A percentile compares a stretch with the other conserved stretches of the same genome.
Evolutionary conservation across 1,140 invertebrate genomes (phyloP).

Genomic region (Scaptodrosophila lebanonensis): DNA sequence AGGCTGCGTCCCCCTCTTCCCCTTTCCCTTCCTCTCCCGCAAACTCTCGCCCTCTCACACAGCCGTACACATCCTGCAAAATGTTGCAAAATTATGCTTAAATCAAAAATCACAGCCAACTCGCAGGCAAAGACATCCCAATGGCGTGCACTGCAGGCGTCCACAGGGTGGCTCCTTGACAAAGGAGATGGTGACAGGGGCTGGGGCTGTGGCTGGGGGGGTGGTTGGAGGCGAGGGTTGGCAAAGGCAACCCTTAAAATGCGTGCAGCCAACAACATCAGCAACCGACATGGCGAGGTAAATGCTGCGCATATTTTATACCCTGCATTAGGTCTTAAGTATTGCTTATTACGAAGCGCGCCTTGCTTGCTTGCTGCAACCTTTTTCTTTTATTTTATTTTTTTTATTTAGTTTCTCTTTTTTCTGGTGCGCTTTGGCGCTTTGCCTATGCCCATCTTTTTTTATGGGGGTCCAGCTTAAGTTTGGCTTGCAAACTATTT

Average conservation of each 20-base stretch:
- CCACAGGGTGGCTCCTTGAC: slow-evolving; percentile 9
- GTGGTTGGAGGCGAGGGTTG: slow-evolving; percentile 18
- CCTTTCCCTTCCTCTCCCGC: too few species aligned
- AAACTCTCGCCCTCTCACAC: too few species aligned
- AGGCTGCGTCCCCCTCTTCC: slow-evolving; percentile 7
- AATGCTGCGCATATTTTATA: slow-evolving; percentile 70
- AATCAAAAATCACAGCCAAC: slow-evolving; percentile 70
- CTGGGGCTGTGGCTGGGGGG: slow-evolving; percentile 1
- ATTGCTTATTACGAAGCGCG: slow-evolving; percentile 61
- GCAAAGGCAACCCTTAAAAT: slow-evolving; percentile 50
- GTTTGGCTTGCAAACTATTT: too few species aligned
- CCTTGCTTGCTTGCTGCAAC: too few species aligned
- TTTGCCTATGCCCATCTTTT: too few species aligned
- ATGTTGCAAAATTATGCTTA: slow-evolving; percentile 69
- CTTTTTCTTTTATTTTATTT: slow-evolving; percentile 37
- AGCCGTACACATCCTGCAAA: not conserved
- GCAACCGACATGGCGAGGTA: slow-evolving; percentile 19
- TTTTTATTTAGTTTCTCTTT: slow-evolving; percentile 11
- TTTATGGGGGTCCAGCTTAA: too few species aligned
- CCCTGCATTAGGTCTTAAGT: slow-evolving; percentile 72
- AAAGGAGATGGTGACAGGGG: not conserved
- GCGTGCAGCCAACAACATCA: not conserved
- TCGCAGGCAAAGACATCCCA: slow-evolving; percentile 20
- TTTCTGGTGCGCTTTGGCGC: too few species aligned
- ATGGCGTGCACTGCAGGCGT: slow-evolving; percentile 42